Conservation (phyloP, 2,888 invertebrate genomes). For the Osmoderma eremita region DNA sequence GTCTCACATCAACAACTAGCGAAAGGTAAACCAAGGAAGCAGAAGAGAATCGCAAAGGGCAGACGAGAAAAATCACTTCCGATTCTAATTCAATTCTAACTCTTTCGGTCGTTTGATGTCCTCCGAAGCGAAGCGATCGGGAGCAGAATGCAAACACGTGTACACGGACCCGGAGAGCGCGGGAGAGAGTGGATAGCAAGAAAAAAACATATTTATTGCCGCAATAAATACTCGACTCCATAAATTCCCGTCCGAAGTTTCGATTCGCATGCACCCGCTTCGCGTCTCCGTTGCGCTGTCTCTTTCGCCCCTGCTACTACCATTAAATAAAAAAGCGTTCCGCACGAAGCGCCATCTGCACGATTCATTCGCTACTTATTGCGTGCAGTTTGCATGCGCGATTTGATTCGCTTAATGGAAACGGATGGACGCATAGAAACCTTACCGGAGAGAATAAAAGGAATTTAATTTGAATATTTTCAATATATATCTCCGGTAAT, state of each 20-base stretch:
- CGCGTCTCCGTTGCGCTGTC: slow-evolving; percentile 2
- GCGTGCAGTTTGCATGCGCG: slow-evolving; percentile 19
- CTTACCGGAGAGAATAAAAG: no score
- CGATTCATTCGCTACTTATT: slow-evolving; percentile 36
- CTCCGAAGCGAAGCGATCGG: slow-evolving; percentile 6
- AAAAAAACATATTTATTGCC: slow-evolving; percentile 36
- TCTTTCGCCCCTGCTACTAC: neutral
- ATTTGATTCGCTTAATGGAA: neutral
- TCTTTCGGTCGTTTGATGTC: slow-evolving; percentile 22
- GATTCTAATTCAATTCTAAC: slow-evolving; percentile 28
- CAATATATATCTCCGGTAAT: no score
- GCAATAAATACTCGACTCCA: slow-evolving; percentile 26
- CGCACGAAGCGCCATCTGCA: slow-evolving; percentile 34
- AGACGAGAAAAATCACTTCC: slow-evolving; percentile 13
- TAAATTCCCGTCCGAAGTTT: slow-evolving; percentile 28
- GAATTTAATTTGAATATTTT: no score
- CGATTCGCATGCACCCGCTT: slow-evolving; percentile 20
- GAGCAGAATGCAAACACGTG: slow-evolving; percentile 24
- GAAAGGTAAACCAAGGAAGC: no score
- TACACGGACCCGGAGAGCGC: neutral
- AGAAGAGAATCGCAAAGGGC: neutral
- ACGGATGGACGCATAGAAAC: no score
- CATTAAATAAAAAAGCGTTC: slow-evolving; percentile 8
- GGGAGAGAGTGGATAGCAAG: neutral
- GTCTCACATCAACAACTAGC: no score